Evolutionary conservation across 2,113 vertebrate genomes (phyloP).

Genomic region (Cynopterus brachyotis): DNA sequence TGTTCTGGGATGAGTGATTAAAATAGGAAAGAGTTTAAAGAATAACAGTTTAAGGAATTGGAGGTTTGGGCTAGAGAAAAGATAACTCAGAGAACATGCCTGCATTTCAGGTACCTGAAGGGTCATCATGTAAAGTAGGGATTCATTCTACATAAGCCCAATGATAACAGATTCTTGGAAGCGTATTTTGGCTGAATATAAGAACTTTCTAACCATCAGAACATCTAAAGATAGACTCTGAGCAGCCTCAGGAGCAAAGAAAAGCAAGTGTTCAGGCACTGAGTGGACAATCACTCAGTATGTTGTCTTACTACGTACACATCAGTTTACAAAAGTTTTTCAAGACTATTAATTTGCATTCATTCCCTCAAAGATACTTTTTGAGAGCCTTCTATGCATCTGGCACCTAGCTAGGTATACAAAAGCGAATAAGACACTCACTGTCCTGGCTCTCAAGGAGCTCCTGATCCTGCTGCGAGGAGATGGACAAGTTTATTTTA

Average conservation of each 20-base stretch:
- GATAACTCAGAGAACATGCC: not conserved
- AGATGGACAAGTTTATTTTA: not conserved
- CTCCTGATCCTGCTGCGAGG: not conserved
- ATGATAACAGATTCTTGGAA: not conserved
- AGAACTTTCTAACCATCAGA: conserved; percentile 25
- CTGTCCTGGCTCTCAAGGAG: not conserved
- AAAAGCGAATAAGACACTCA: not conserved
- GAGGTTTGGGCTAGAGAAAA: conserved; percentile 37
- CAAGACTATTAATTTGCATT: not conserved
- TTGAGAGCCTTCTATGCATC: not conserved
- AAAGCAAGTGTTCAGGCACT: not conserved
- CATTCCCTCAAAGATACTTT: not conserved
- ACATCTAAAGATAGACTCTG: not conserved
- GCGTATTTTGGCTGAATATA: not conserved
- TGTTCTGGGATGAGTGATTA: conserved; percentile 8
- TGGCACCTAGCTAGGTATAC: not conserved
- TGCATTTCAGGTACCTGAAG: not conserved
- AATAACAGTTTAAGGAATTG: conserved; percentile 30
- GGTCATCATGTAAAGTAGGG: not conserved
- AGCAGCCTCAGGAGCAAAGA: not conserved
- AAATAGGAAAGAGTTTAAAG: conserved; percentile 25
- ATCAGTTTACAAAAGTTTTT: not conserved
- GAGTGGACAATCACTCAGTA: not conserved
- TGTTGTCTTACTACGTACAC: not conserved
- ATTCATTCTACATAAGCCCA: not conserved